Base-by-base conservation (phyloP, 2,888 invertebrate species). In the Tricholauxania praeusta region DNA sequence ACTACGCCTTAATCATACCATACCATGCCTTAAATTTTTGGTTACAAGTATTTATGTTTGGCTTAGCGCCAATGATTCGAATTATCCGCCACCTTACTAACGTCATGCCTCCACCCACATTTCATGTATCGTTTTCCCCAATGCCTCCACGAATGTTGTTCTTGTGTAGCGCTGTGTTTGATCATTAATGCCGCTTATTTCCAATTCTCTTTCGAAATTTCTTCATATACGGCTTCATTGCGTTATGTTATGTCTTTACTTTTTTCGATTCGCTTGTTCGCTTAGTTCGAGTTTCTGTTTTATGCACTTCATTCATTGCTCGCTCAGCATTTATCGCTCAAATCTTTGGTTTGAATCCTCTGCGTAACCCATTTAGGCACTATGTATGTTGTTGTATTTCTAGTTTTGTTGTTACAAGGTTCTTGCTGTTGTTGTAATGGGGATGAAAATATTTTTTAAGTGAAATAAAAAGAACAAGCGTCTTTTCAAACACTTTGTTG, bases 401-500 rank as follows among this genome's bases (percentile, higher is more conserved):
- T 39, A 47, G 5, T 47, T 32, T 62, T 62, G n/a, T 28, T 60
- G 59, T 10, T 39, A 6, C 8, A 39, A 39, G 8, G 2, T 60
- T 51, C 10, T 22, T 53, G n/a, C 39, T 70, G 52, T 8, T n/a
- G 49, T 15, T 52, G 51, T 7, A 62, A 59, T 39, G 63, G 70
- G 70, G 70, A 48, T 70, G 70, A 53, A 70, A 53, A 39, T 22
- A n/a, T n/a, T 39, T 39, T 39, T 39, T 39, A 39, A 28, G 15
- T 15, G 49, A 17, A 39, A 17, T 32, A 63, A 28, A 12, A 15
- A 68, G 59, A 15, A 66, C 28, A 49, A 48, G 39, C 32, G 64
- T 64, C 55, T 53, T 7, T 19, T 52, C 15, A 39, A 32, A 48
- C 60, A 51, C 28, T 49, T 52, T 69, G 70, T 62, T 53, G 62